Base-by-base conservation (phyloP, 2,113 vertebrate genomes). In the Synchiropus splendidus region DNA sequence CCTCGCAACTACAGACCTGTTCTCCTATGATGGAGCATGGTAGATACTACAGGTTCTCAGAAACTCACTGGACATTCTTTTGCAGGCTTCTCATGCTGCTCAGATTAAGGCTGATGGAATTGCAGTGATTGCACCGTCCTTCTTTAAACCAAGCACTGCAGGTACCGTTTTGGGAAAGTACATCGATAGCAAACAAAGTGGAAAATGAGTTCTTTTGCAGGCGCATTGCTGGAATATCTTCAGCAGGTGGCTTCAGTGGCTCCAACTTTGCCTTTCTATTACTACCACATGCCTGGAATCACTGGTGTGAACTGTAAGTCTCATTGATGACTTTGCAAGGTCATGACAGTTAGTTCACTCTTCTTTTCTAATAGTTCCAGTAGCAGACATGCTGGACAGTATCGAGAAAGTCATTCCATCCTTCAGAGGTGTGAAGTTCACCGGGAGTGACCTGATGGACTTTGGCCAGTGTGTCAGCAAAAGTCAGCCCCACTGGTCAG, bases 381-480 rank as follows among this genome's bases (percentile, higher is more conserved):
- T 70, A 2, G 83, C 77, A 51, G 91, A 92, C 35, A 13, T 98
- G 61, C 43, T 95, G 58, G 75, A 88, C 6, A 86, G 82, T 6
- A 92, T 97, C 34, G 85, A 87, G 69, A 60, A 75, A 3, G 41
- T 54, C 41, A 92, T 98, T 60, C 94, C 94, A 36, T 89, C 82
- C 35, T 98, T 97, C 79, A 82, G 82, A 36, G 95, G 94, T 0
- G 53, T 99, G 63, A 98, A 99, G 75, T 98, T 93, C 83, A 88
- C 75, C 1, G 82, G 84, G 50, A 78, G 16, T 0, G 86, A 99
- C 70, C 86, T 99, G 58, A 62, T 92, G 75, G 95, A 99, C 78
- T 85, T 97, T 9, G 89, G 91, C n/a, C 87, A 83, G 27, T 93
- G 92, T 64, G 59, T 94, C 41, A 71, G 74, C 55, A 73, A 78